phyloP scores from a whole-genome alignment of 2,113 vertebrate species.

The Fregata magnificens region DNA sequence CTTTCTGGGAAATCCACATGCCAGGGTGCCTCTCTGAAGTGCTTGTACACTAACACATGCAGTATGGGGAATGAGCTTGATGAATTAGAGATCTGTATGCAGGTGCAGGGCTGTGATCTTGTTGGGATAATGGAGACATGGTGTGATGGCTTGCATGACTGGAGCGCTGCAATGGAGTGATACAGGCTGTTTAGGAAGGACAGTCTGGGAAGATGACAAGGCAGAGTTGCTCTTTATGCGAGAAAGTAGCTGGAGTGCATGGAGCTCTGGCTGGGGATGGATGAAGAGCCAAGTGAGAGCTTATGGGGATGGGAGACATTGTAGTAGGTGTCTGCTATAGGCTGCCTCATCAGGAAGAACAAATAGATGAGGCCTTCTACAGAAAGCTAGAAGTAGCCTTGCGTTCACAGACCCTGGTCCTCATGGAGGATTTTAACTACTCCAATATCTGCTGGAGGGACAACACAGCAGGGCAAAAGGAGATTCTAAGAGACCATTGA shows the following conservation, averaged over 20 bases:
- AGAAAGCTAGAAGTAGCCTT: not conserved
- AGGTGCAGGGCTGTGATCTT: not conserved
- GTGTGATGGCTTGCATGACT: not conserved
- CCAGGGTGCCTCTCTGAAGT: not conserved
- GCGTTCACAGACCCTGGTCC: not conserved
- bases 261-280: not conserved
- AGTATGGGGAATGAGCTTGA: too few species aligned
- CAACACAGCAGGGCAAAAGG: not conserved
- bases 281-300: not conserved
- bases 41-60: not conserved
- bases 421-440: not conserved
- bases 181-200: not conserved
- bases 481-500: not conserved
- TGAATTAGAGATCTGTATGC: not conserved
- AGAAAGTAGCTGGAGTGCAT: not conserved
- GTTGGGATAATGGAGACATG: not conserved
- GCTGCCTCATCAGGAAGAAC: not conserved
- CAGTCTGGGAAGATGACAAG: not conserved
- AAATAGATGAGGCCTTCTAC: not conserved
- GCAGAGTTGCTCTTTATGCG: not conserved
- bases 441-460: not conserved
- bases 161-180: not conserved
- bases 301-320: not conserved
- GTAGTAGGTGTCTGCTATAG: not conserved
- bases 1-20: accelerated